Evolutionary conservation across 2,888 invertebrate species (phyloP), one percentile per base, ranked within the genome.

Genomic region (Spisula solida): DNA sequence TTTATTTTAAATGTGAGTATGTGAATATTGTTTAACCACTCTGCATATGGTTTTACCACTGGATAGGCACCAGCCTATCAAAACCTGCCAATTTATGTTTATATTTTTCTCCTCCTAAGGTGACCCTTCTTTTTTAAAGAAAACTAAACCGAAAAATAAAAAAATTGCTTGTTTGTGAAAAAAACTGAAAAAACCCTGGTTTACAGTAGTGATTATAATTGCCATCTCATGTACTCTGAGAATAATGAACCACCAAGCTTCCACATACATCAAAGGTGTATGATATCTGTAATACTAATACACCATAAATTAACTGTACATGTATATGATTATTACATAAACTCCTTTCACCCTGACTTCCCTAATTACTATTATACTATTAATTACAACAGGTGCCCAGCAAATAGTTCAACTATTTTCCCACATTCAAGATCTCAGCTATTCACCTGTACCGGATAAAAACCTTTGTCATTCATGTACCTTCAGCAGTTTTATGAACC

Each of bases 311-410:
- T 83, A 83, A 41, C 66, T 48, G 20, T 83, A 66, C 25, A 34
- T 66, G 25, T 83, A 66, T 47, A 34, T 66, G 25, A 82, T 66
- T n/a, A 51, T 56, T 25, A 41, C 47, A 83, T 75, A 75, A 70
- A 83, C 31, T 41, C 66, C 34, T 48, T 29, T 29, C 51, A 8
- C 75, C 18, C 47, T 51, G 75, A 47, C 25, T 75, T 70, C 66
- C 4, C 66, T 47, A 70, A 47, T 66, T 66, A 25, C 47, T 82
- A 66, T 66, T 31, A 83, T 41, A 70, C 75, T 41, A 48, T 82
- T 47, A 82, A 25, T 29, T 29, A 25, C 34, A 75, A 83, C 83
- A 83, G 83, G 83, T 83, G 83, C 75, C 25, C 75, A 4, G n/a
- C n/a, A 29, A n/a, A 5, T n/a, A 31, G 25, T 10, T 31, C 0